These are phyloP conservation scores for Channallabes apus DNA, from an alignment of 2,797 vertebrate genomes.

Conservation along the genomic window DNA sequence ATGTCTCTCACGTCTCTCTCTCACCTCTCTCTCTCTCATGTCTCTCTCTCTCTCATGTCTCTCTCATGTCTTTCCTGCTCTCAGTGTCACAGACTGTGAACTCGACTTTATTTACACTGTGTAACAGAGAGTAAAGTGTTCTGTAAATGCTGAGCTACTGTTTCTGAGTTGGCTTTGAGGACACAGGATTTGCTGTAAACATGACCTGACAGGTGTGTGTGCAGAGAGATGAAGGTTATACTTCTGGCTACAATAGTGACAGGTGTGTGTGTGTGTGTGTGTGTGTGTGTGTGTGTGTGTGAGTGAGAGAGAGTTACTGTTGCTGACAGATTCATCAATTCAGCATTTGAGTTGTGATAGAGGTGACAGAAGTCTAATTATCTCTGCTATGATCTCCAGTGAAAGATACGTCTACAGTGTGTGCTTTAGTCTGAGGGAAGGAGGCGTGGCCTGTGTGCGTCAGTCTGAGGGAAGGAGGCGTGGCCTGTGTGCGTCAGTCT, in stretches of 20 bases:
- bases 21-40: no score
- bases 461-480: background rate
- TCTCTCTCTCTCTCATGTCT: no score
- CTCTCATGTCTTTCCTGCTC: no score
- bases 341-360: no score
- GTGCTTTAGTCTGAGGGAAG: background rate
- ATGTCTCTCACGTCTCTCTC: no score
- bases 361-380: background rate
- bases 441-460: background rate
- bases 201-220: constrained; percentile 23
- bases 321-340: constrained; percentile 9
- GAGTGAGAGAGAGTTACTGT: background rate
- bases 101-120: background rate
- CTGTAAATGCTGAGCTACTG: background rate
- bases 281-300: background rate
- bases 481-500: background rate
- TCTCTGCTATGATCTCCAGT: background rate
- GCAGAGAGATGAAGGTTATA: background rate
- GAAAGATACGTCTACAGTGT: background rate
- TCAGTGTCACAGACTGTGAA: background rate
- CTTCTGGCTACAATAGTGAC: background rate
- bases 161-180: background rate
- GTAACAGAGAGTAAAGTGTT: background rate
- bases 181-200: constrained; percentile 2
- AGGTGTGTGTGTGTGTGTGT: background rate